These are phyloP conservation scores for Falcunculus frontatus DNA, from an alignment of 2,113 vertebrate genomes.

Conservation along the genomic window DNA sequence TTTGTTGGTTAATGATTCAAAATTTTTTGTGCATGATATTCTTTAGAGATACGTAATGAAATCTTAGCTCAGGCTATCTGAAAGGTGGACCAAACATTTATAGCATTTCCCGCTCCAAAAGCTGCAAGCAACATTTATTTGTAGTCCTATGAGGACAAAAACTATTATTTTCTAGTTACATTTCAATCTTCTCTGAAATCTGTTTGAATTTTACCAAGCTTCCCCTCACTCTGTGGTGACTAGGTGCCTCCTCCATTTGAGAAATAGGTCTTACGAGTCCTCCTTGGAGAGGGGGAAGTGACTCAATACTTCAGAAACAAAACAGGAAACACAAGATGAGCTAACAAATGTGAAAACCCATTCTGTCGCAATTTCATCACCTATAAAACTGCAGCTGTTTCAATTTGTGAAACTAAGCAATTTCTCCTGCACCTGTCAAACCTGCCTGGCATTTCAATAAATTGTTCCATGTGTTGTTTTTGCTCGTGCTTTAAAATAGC, in stretches of 20 bases:
- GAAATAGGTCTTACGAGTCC: not conserved
- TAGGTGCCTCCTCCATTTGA: not conserved
- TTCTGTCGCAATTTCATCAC: not conserved
- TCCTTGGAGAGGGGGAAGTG: not conserved
- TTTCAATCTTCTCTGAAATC: not conserved
- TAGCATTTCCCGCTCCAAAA: not conserved
- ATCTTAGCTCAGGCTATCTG: not conserved
- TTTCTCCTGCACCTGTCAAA: slow-evolving; percentile 34
- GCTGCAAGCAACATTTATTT: not conserved
- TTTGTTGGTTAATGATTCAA: not conserved
- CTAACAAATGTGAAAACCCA: not conserved
- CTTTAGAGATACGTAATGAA: not conserved
- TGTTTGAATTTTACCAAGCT: not conserved
- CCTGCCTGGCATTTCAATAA: slow-evolving; percentile 14
- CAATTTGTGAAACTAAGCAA: not conserved
- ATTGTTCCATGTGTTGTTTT: slow-evolving; percentile 16
- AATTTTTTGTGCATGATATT: not conserved
- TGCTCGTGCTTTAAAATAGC: not conserved
- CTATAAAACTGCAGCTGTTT: slow-evolving; percentile 28
- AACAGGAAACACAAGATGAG: slow-evolving; percentile 1
- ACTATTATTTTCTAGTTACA: not conserved
- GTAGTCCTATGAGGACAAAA: not conserved
- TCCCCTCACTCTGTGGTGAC: not conserved
- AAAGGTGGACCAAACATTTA: not conserved
- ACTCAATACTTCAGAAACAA: not conserved